A percentile compares a stretch with the other conserved stretches of the same genome.
Conservation (phyloP, 2,888 invertebrate species). For the Morpho helenor region DNA sequence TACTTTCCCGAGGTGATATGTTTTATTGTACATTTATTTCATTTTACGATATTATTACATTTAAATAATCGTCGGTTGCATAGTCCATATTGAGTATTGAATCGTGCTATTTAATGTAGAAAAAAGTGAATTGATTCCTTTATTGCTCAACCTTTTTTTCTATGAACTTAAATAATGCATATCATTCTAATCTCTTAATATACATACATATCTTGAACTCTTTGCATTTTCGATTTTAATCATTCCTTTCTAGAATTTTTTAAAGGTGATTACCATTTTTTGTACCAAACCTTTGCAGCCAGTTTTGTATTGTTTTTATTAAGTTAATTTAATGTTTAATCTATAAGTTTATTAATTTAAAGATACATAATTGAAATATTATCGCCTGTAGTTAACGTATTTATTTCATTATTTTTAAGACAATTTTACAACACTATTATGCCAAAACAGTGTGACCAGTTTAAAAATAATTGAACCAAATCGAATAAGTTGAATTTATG, state of each 20-base stretch:
- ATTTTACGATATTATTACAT: too few species aligned
- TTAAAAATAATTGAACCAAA: conserved; percentile 46
- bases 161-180: conserved; percentile 20
- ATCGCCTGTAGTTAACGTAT: conserved; percentile 2
- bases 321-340: conserved; percentile 31
- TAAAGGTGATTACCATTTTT: conserved; percentile 41
- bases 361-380: background rate
- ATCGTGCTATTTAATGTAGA: background rate
- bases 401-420: conserved; percentile 17
- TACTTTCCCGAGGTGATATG: too few species aligned
- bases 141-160: conserved; percentile 41
- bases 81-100: conserved; percentile 24
- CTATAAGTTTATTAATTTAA: conserved; percentile 14
- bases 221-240: conserved; percentile 29
- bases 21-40: too few species aligned
- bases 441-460: conserved; percentile 68
- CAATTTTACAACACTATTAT: conserved; percentile 36
- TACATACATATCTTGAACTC: conserved; percentile 5
- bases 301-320: conserved; percentile 44
- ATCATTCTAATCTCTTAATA: conserved; percentile 24
- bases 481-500: conserved; percentile 34
- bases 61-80: background rate
- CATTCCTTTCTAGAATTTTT: conserved; percentile 38
- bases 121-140: conserved; percentile 23
- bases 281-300: conserved; percentile 60